Conservation (phyloP, 1,140 invertebrate species). For the Zaprionus taronus region DNA sequence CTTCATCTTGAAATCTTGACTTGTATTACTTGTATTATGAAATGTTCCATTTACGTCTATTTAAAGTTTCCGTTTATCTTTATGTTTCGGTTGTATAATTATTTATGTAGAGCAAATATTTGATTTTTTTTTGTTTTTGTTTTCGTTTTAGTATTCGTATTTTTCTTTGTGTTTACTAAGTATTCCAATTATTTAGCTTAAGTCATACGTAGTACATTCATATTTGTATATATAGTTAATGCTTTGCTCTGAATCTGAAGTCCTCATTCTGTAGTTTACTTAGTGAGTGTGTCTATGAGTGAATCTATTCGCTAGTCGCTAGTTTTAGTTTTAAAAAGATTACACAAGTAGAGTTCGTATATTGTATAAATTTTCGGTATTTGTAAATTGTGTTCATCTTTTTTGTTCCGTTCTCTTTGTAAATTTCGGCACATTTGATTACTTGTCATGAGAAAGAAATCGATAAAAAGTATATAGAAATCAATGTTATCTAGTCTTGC, state of each 20-base stretch:
- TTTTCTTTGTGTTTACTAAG: conserved; percentile 7
- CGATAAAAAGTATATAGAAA: conserved; percentile 18
- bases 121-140: conserved; percentile 27
- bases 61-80: conserved; percentile 32
- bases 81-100: conserved; percentile 33
- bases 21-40: conserved; percentile 25
- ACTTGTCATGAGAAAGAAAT: conserved; percentile 35
- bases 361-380: conserved; percentile 52
- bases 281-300: conserved; percentile 21
- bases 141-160: conserved; percentile 7
- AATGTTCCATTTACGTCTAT: conserved; percentile 40
- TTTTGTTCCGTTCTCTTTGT: conserved; percentile 29
- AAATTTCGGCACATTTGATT: conserved; percentile 55
- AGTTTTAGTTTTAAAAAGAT: conserved; percentile 31
- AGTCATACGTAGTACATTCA: conserved; percentile 40
- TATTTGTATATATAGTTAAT: conserved; percentile 36
- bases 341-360: conserved; percentile 49
- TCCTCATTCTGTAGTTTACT: conserved; percentile 34
- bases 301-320: conserved; percentile 43
- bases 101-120: conserved; percentile 34
- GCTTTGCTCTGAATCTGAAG: conserved; percentile 48
- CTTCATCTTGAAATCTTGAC: conserved; percentile 30
- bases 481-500: conserved; percentile 26
- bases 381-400: conserved; percentile 48
- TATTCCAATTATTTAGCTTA: conserved; percentile 41